These are phyloP conservation scores for Anser brachyrhynchus DNA, from an alignment of 2,113 vertebrate species.

Conservation along the genomic window DNA sequence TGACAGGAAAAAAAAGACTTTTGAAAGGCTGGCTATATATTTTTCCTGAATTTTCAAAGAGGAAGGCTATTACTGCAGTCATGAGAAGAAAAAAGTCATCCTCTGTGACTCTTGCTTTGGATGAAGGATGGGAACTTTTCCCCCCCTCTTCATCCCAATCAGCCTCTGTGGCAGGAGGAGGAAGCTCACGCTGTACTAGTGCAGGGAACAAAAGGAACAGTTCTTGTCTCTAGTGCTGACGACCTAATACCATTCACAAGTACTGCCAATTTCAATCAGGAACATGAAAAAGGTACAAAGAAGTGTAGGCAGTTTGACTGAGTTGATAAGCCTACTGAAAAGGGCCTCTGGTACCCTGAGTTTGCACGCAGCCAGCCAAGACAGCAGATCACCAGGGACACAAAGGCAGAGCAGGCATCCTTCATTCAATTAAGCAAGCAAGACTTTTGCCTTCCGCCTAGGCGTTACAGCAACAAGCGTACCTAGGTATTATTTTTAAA, in stretches of 20 bases:
- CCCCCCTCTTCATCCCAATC: not conserved
- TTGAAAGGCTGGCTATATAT: not conserved
- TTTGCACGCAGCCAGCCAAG: not conserved
- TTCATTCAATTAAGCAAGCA: not conserved
- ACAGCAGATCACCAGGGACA: not conserved
- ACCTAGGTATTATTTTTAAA: not conserved
- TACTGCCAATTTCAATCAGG: not conserved
- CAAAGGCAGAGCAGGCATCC: not conserved
- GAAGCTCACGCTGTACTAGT: not conserved
- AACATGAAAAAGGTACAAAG: not conserved
- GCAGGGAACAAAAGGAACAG: not conserved
- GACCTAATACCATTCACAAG: not conserved
- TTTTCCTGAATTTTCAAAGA: not conserved
- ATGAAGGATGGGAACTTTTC: not conserved
- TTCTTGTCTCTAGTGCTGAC: not conserved
- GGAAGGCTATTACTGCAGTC: not conserved
- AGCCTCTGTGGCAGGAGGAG: not conserved
- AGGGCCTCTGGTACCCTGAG: not conserved
- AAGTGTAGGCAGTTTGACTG: not conserved
- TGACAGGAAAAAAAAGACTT: not conserved
- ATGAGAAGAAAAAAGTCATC: not conserved
- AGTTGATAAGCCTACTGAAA: not conserved
- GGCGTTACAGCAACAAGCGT: not conserved
- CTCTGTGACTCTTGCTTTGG: not conserved
- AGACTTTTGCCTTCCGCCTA: not conserved